phyloP scores from a whole-genome alignment of 2,113 vertebrate genomes.

The Aleadryas rufinucha region DNA sequence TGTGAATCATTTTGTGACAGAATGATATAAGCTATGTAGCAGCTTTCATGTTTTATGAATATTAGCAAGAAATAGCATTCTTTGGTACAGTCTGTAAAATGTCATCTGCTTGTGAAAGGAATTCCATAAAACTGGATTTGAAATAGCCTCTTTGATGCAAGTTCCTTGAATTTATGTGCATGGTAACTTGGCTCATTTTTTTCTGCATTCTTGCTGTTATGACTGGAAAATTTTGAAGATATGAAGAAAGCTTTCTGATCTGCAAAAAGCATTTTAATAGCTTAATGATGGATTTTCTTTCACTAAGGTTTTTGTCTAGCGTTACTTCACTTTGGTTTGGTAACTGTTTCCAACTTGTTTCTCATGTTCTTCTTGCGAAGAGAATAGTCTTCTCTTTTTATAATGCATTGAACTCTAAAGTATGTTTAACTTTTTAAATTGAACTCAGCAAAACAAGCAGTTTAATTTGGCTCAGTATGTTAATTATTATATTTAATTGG shows the following conservation, averaged over 20 bases:
- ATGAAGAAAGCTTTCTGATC: not conserved
- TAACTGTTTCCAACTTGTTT: not conserved
- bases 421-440: not conserved
- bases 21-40: not conserved
- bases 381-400: not conserved
- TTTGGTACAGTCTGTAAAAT: not conserved
- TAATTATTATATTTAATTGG: constrained; percentile 10
- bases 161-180: not conserved
- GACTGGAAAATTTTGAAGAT: not conserved
- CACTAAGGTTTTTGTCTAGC: not conserved
- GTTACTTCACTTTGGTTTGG: not conserved
- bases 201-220: not conserved
- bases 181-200: not conserved
- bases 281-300: not conserved
- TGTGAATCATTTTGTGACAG: not conserved
- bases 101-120: not conserved
- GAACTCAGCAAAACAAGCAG: not conserved
- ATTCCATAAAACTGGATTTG: not conserved
- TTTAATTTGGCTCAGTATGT: not conserved
- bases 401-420: not conserved
- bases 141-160: not conserved
- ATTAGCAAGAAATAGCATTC: not conserved
- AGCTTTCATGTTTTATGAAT: not conserved
- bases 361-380: not conserved
- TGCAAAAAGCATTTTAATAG: not conserved